Evolutionary conservation across 2,797 vertebrate genomes (phyloP).

Genomic region (Tiaroga cobitis): DNA sequence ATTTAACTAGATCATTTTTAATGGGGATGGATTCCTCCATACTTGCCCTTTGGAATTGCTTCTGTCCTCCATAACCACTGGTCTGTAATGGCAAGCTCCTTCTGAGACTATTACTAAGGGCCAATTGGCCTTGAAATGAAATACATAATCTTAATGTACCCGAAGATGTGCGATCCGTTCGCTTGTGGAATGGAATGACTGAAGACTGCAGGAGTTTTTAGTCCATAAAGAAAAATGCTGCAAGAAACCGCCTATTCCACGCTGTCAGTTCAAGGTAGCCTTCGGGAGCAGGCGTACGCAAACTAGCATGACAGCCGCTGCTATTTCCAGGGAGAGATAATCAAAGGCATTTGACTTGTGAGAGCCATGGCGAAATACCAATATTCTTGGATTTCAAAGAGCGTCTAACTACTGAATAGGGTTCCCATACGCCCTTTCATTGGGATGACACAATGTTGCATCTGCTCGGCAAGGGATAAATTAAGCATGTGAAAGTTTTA

Average conservation of each 20-base stretch:
- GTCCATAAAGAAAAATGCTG: constrained; percentile 12
- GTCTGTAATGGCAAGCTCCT: constrained; percentile 62
- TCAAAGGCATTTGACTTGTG: constrained; percentile 63
- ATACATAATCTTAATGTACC: constrained; percentile 55
- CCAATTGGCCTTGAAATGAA: constrained; percentile 59
- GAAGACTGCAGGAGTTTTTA: constrained; percentile 32
- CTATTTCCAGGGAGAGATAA: constrained; percentile 58
- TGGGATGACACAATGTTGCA: constrained; percentile 99
- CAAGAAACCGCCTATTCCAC: neutral
- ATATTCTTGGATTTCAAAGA: constrained; percentile 99
- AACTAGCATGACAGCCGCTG: constrained; percentile 53
- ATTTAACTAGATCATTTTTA: constrained; percentile 65
- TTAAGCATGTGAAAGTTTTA: constrained; percentile 99
- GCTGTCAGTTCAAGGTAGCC: constrained; percentile 14
- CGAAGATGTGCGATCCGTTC: constrained; percentile 42
- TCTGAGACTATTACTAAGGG: constrained; percentile 61
- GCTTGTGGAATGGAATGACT: constrained; percentile 41
- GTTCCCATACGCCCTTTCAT: constrained; percentile 99
- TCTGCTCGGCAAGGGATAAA: constrained; percentile 99
- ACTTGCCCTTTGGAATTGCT: constrained; percentile 58
- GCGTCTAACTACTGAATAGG: constrained; percentile 94
- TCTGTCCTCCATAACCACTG: constrained; percentile 59
- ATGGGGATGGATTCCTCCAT: constrained; percentile 59
- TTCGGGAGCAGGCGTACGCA: constrained; percentile 9
- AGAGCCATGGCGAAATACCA: constrained; percentile 93